phyloP scores from a whole-genome alignment of 2,797 vertebrate species.

The Crocidura indochinensis region DNA sequence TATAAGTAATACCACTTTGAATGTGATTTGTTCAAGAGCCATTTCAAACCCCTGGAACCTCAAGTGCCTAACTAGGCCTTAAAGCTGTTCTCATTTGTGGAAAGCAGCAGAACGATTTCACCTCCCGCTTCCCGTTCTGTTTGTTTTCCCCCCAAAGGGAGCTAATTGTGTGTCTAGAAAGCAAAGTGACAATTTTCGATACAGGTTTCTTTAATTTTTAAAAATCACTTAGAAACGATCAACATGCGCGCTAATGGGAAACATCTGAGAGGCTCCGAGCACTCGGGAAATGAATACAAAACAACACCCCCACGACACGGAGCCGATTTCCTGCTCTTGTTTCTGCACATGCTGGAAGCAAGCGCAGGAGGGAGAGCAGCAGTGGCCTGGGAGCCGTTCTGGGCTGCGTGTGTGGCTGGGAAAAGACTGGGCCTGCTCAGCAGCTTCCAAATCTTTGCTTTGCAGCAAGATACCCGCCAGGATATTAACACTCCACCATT shows the following conservation, averaged over 20 bases:
- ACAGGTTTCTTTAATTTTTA: conserved; percentile 80
- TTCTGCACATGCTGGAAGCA: conserved; percentile 16
- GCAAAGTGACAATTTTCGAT: conserved; percentile 80
- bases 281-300: conserved; percentile 77
- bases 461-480: conserved; percentile 63
- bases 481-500: conserved; percentile 80
- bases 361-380: neutral
- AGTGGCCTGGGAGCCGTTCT: neutral
- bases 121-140: conserved; percentile 52
- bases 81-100: conserved; percentile 69
- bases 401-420: neutral
- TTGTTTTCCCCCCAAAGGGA: conserved; percentile 37
- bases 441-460: conserved; percentile 54
- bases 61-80: conserved; percentile 64
- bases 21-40: conserved; percentile 75
- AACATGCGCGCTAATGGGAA: conserved; percentile 78
- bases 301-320: conserved; percentile 28
- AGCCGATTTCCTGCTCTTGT: conserved; percentile 60
- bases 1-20: conserved; percentile 73
- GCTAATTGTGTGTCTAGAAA: conserved; percentile 70
- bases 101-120: conserved; percentile 65
- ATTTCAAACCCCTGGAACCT: conserved; percentile 69
- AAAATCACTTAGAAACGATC: conserved; percentile 16
- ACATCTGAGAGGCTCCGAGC: conserved; percentile 67
- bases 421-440: conserved; percentile 5